Evolutionary conservation across 2,888 invertebrate genomes (phyloP).

Genomic region (Trissoscelio sp.): DNA sequence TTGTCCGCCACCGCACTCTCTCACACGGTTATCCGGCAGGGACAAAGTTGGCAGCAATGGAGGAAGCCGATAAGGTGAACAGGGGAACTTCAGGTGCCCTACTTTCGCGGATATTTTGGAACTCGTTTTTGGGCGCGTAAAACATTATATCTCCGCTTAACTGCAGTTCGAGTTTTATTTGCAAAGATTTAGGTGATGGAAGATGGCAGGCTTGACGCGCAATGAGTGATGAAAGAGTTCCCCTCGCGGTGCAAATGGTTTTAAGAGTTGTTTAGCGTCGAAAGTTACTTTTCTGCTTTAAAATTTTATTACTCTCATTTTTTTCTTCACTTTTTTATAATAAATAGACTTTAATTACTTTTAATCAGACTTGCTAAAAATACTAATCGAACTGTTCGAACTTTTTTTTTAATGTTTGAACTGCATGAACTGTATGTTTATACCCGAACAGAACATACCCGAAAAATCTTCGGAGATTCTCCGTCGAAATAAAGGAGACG

Average conservation of each 20-base stretch:
- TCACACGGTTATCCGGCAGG: background rate
- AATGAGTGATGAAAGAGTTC: conserved; percentile 6
- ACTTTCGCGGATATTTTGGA: conserved; percentile 40
- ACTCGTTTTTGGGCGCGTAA: conserved; percentile 9
- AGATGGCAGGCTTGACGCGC: conserved; percentile 1
- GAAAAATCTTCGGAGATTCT: too few species aligned
- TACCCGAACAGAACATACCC: too few species aligned
- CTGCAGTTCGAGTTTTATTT: conserved; percentile 34
- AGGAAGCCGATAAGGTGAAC: conserved; percentile 37
- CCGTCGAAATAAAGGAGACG: too few species aligned
- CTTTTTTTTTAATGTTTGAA: too few species aligned
- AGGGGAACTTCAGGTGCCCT: conserved; percentile 42
- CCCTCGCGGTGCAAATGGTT: background rate
- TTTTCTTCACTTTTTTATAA: too few species aligned
- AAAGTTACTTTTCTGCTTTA: too few species aligned
- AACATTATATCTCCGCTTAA: conserved; percentile 15
- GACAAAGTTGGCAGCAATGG: conserved; percentile 35
- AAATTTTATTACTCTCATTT: too few species aligned
- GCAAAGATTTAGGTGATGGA: conserved; percentile 15
- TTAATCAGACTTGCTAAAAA: too few species aligned
- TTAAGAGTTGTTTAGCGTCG: background rate
- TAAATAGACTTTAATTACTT: too few species aligned
- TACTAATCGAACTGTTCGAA: too few species aligned
- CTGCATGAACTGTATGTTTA: too few species aligned
- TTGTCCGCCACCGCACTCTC: conserved; percentile 21